Percentiles rank a stretch among this genome's conserved stretches.
These are phyloP conservation scores for Stictocephala bisonia DNA, from an alignment of 2,888 invertebrate species.

Conservation along the genomic window DNA sequence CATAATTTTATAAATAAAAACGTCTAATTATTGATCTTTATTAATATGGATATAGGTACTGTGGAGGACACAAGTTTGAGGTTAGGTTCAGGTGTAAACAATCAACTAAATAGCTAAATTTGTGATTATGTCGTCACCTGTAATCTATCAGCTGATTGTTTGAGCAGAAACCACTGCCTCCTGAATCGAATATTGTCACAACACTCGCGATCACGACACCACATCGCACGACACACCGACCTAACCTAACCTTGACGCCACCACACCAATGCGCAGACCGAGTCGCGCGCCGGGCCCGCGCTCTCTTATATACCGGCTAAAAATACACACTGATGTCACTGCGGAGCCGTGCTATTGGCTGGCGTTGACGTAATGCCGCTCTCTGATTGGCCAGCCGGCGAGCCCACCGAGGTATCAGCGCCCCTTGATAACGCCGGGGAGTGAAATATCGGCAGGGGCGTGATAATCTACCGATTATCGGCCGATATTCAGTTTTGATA, in stretches of 20 bases:
- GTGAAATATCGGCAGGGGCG: slow-evolving; percentile 20
- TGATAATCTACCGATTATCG: slow-evolving; percentile 22
- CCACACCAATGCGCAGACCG: slow-evolving; percentile 12
- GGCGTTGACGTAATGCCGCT: slow-evolving; percentile 64
- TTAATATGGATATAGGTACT: no score
- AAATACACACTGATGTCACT: slow-evolving; percentile 52
- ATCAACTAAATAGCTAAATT: no score
- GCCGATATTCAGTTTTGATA: slow-evolving; percentile 16
- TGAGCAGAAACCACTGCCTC: slow-evolving; percentile 17
- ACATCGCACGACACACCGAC: slow-evolving; percentile 9
- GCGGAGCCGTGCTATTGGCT: slow-evolving; percentile 61
- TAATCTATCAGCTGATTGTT: slow-evolving; percentile 21
- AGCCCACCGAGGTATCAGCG: slow-evolving; percentile 40
- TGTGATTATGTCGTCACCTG: no score
- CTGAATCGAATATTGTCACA: slow-evolving; percentile 7
- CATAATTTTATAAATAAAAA: no score
- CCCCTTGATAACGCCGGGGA: slow-evolving; percentile 27
- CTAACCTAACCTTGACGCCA: slow-evolving; percentile 20
- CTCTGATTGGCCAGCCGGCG: slow-evolving; percentile 31
- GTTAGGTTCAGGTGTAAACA: neutral
- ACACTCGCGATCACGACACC: slow-evolving; percentile 26
- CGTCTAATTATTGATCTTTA: no score
- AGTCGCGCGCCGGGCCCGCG: slow-evolving; percentile 13
- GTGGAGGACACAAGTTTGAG: neutral
- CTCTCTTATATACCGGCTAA: slow-evolving; percentile 47